Conservation (phyloP, 2,797 vertebrate species). For the Falco naumanni region DNA sequence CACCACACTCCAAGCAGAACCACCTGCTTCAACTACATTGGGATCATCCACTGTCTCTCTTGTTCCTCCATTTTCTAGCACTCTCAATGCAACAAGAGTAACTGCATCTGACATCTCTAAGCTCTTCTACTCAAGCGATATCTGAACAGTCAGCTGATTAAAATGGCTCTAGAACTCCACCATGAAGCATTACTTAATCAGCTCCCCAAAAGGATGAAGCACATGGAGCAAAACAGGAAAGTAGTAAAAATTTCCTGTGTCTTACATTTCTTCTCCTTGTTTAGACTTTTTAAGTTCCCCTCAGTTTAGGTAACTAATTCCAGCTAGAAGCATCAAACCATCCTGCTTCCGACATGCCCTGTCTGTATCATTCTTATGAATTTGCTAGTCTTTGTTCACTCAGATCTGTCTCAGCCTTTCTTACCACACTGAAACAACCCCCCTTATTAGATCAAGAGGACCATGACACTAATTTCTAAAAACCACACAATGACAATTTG, state of each 20-base stretch:
- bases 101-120: constrained; percentile 11
- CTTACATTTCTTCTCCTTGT: background rate
- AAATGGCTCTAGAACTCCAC: background rate
- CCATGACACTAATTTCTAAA: background rate
- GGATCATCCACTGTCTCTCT: background rate
- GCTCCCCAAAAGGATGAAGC: background rate
- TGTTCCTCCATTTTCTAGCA: background rate
- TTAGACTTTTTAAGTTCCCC: background rate
- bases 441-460: background rate
- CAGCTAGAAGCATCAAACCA: background rate
- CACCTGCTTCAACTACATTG: background rate
- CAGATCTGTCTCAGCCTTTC: background rate
- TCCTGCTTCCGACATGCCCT: background rate
- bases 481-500: background rate
- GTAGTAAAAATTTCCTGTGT: background rate
- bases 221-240: background rate
- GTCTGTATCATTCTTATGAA: background rate
- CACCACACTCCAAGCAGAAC: background rate
- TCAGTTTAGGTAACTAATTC: background rate
- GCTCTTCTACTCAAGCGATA: background rate
- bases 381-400: background rate
- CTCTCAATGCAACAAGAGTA: background rate
- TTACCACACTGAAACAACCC: background rate
- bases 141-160: background rate
- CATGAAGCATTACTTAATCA: background rate